Percentiles rank a stretch among this genome's conserved stretches.
These are phyloP conservation scores for Tortrix viridana DNA, from an alignment of 2,888 invertebrate genomes.

Conservation along the genomic window DNA sequence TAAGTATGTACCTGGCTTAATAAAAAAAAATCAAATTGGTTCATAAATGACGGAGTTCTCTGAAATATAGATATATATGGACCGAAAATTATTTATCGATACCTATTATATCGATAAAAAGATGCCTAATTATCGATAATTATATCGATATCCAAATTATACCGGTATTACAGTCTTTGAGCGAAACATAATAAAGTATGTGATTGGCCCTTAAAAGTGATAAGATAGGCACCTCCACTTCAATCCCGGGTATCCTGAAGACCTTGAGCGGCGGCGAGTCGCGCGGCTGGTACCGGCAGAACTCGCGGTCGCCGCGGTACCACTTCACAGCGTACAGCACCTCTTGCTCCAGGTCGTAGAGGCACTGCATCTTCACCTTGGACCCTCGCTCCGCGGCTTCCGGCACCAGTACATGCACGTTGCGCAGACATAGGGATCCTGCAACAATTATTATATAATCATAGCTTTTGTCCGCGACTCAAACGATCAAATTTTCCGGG, in stretches of 20 bases:
- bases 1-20: no score
- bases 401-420: constrained; percentile 87
- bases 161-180: no score
- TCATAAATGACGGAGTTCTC: no score
- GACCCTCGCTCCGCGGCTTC: constrained; percentile 86
- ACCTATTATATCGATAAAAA: no score
- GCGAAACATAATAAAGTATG: no score
- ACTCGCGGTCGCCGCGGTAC: constrained; percentile 87
- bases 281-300: constrained; percentile 86
- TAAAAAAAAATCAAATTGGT: no score
- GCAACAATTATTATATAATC: constrained; percentile 22
- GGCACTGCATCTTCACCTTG: constrained; percentile 85
- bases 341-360: constrained; percentile 87
- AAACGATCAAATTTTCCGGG: no score
- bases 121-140: no score
- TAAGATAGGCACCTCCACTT: constrained; percentile 83
- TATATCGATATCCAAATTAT: no score
- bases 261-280: constrained; percentile 86
- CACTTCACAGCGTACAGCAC: constrained; percentile 88
- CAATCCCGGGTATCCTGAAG: constrained; percentile 85
- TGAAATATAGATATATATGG: no score
- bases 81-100: no score
- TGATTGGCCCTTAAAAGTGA: not conserved
- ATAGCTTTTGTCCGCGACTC: no score
- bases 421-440: constrained; percentile 79